These are phyloP conservation scores for Dryomyza anilis DNA, from an alignment of 2,888 invertebrate species.

Conservation along the genomic window DNA sequence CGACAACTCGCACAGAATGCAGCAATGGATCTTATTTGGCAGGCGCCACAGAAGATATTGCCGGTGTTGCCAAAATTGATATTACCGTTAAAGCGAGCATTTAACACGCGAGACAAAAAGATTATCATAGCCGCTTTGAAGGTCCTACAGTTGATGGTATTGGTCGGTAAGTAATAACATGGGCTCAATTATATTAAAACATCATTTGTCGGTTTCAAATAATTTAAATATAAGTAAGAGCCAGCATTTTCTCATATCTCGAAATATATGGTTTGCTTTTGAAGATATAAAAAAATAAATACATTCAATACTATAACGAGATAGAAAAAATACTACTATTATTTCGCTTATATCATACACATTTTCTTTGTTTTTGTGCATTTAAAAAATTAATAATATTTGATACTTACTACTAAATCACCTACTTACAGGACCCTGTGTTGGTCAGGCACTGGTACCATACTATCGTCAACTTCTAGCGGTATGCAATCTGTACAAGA, in stretches of 20 bases:
- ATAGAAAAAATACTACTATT: too few relatives aligned
- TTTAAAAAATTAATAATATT: too few relatives aligned
- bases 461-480: slow-evolving; percentile 95
- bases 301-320: too few relatives aligned
- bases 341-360: too few relatives aligned
- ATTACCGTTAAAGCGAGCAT: slow-evolving; percentile 88
- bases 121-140: slow-evolving; percentile 83
- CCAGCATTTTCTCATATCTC: too few relatives aligned
- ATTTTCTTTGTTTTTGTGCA: too few relatives aligned
- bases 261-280: too few relatives aligned
- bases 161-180: slow-evolving; percentile 66
- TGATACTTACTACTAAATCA: too few relatives aligned
- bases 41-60: slow-evolving; percentile 62
- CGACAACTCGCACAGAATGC: slow-evolving; percentile 85
- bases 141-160: slow-evolving; percentile 84
- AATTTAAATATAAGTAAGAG: too few relatives aligned
- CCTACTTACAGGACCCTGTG: slow-evolving; percentile 53
- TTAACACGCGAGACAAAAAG: slow-evolving; percentile 80
- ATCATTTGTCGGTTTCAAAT: too few relatives aligned
- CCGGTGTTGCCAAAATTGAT: slow-evolving; percentile 91
- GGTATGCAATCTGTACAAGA: slow-evolving; percentile 80
- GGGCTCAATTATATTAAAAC: too few relatives aligned
- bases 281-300: too few relatives aligned
- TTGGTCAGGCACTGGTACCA: slow-evolving; percentile 94
- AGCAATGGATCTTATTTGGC: slow-evolving; percentile 80